phyloP scores from a whole-genome alignment of 2,797 vertebrate genomes.

The Cyclura pinguis region DNA sequence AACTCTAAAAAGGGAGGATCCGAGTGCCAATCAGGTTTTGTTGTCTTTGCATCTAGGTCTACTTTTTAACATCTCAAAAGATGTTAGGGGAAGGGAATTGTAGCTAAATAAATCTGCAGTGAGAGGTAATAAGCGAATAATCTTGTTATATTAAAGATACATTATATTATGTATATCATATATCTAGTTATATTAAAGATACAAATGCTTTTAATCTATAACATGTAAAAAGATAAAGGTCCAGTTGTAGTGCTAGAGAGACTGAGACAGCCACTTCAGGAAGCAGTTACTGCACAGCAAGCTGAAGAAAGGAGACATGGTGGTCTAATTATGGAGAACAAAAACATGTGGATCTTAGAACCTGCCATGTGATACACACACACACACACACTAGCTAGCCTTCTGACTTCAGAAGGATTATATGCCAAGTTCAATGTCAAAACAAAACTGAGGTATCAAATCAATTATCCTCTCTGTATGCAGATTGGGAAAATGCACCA shows the following conservation, averaged over 20 bases:
- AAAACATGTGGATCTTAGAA: background rate
- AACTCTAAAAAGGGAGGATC: background rate
- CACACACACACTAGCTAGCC: background rate
- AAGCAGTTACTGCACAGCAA: too few relatives aligned
- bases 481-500: background rate
- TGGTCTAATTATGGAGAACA: too few relatives aligned
- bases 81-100: background rate
- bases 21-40: background rate
- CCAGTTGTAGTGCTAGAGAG: background rate
- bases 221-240: background rate
- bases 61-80: constrained; percentile 2
- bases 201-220: background rate
- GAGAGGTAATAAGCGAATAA: background rate
- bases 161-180: background rate
- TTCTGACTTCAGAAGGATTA: background rate
- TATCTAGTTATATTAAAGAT: background rate
- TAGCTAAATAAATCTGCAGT: background rate
- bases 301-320: too few relatives aligned
- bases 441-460: background rate
- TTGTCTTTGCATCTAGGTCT: background rate
- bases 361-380: background rate
- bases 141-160: background rate
- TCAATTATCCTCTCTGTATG: background rate
- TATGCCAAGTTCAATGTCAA: background rate
- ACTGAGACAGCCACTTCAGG: background rate